Base-by-base conservation (phyloP, 2,113 vertebrate species). In the Sitta europaea region DNA sequence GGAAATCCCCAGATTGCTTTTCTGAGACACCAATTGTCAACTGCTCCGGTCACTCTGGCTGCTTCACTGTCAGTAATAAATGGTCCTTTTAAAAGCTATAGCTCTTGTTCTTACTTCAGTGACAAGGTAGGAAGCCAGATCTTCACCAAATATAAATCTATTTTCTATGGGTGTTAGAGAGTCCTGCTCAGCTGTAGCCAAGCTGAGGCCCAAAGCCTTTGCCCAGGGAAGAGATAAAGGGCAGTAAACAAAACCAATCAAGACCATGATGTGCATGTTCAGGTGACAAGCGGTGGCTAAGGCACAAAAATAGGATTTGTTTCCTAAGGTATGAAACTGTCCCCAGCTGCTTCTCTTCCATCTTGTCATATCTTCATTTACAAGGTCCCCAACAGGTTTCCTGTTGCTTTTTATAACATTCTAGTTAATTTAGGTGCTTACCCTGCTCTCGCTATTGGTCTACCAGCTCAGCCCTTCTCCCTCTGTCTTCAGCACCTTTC, bases 401-500 rank as follows among this genome's bases (percentile, higher is more conserved):
- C 43, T 84, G 38, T 85, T 94, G n/a, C 84, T 95, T 95, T 92
- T 93, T 90, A 73, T 94, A 87, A 51, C 16, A 42, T 91, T 84
- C 42, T 61, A 75, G 38, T 18, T 93, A 93, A 86, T 84, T 81
- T 91, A 23, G 33, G 24, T 17, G 51, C 16, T 65, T 70, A 40
- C 25, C 6, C 17, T 62, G 35, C 25, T 90, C 58, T 66, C 19
- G 11, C 12, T 28, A 40, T 43, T 50, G 31, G 45, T 35, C 31
- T 24, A 45, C 11, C 29, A 61, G 24, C 68, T 78, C 61, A 89
- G 38, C 23, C 16, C n/a, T 63, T 70, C 50, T 63, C 14, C 19
- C 8, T 58, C 33, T 72, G 45, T 27, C 50, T 17, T 85, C 50
- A 36, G 21, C 24, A 67, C 17, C 24, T 75, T 25, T 71, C 48